These are phyloP conservation scores for Nycteola revayana DNA, from an alignment of 2,888 invertebrate genomes.

Conservation along the genomic window DNA sequence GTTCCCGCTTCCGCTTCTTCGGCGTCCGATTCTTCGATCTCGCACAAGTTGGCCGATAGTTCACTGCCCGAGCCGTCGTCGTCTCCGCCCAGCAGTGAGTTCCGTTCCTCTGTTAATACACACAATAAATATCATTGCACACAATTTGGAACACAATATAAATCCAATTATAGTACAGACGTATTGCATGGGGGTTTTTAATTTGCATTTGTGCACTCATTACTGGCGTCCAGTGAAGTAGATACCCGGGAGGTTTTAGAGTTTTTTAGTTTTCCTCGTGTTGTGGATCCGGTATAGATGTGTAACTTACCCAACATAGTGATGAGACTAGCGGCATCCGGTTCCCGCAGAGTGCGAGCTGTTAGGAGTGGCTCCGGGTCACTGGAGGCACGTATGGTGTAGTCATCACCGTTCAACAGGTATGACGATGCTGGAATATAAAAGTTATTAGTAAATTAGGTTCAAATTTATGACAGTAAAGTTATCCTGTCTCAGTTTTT, in stretches of 20 bases:
- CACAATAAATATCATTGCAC: no score
- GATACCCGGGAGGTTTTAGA: no score
- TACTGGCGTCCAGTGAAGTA: no score
- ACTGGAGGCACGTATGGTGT: conserved; percentile 81
- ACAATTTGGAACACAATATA: no score
- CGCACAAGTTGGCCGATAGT: conserved; percentile 93
- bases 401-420: conserved; percentile 91
- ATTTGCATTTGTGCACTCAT: no score
- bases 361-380: conserved; percentile 74
- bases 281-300: no score
- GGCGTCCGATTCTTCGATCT: conserved; percentile 94
- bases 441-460: no score
- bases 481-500: no score
- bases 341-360: conserved; percentile 66
- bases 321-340: conserved; percentile 86
- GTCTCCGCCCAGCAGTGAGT: conserved; percentile 86
- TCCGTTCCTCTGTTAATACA: conserved; percentile 83
- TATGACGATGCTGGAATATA: conserved; percentile 88
- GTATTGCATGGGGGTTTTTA: no score
- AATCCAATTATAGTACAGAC: no score
- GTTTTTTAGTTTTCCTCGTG: no score
- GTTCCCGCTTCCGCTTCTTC: conserved; percentile 76
- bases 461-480: no score
- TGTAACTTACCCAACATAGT: conserved; percentile 84
- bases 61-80: conserved; percentile 88